A percentile compares a stretch with the other conserved stretches of the same genome.
phyloP scores from a whole-genome alignment of 2,888 invertebrate species.

The Acronicta aceris region DNA sequence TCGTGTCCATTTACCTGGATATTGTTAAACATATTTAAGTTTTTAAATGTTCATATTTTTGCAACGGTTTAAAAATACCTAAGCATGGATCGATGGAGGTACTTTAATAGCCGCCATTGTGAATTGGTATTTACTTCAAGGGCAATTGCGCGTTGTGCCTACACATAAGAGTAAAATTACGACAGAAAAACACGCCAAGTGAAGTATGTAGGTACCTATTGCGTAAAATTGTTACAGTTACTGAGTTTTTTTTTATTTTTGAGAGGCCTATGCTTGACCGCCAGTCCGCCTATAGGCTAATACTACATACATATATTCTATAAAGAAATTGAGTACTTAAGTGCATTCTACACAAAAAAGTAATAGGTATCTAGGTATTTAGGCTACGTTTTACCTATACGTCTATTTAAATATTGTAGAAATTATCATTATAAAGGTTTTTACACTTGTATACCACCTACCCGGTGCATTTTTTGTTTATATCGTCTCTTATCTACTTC shows the following conservation, averaged over 20 bases:
- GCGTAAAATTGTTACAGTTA: conserved; percentile 3
- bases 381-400: too few species aligned
- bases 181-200: conserved; percentile 38
- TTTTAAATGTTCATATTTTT: too few species aligned
- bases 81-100: conserved; percentile 53
- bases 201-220: too few species aligned
- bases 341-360: too few species aligned
- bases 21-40: conserved; percentile 32
- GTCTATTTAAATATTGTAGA: too few species aligned
- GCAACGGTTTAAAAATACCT: conserved; percentile 27
- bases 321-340: neutral
- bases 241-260: too few species aligned
- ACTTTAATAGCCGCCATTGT: conserved; percentile 58
- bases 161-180: conserved; percentile 44
- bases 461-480: too few species aligned
- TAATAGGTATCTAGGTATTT: too few species aligned
- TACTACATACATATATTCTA: neutral
- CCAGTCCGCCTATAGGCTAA: too few species aligned
- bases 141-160: conserved; percentile 53
- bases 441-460: too few species aligned
- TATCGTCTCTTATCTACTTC: conserved; percentile 4
- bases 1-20: conserved; percentile 26
- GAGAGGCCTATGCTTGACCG: too few species aligned
- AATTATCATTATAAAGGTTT: neutral
- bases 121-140: conserved; percentile 60